Base-by-base conservation (phyloP, 2,888 invertebrate species). In the Mechanitis mazaeus region DNA sequence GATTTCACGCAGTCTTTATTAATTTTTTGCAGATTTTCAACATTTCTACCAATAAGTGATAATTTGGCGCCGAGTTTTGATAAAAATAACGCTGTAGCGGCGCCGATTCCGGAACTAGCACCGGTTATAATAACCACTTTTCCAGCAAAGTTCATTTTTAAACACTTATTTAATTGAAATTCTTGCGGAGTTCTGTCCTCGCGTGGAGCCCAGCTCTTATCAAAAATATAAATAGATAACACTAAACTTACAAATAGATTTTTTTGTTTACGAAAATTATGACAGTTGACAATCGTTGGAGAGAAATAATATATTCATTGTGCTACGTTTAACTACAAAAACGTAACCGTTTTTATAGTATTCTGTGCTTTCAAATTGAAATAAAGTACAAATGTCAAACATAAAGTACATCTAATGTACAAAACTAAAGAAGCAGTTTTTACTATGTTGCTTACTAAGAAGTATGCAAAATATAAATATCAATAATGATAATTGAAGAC, bases 81-180 rank as follows among this genome's bases (percentile, higher is more conserved):
- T 69, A 97, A 92, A 71, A 94, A 93, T 65, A 95, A 85, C 0
- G 96, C 96, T 7, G 96, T 95, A 6, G 94, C 95, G 53, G 94
- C 94, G 3, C 97, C 97, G 67, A 97, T 96, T 5, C 96, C 96
- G 28, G 95, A 95, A 80, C 95, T 96, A 0, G 96, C 95, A 57
- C 96, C 96, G 54, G 95, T 94, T 68, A 95, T 92, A 58, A 95
- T 84, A 11, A 94, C 92, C 4, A 95, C 94, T 92, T 95, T 95
- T 46, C 94, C 94, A 54, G 91, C 84, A 74, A 95, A 94, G 80
- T 91, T 87, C 92, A 91, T 90, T 46, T 66, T 80, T 59, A 55
- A 35, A 6, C 31, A 60, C 45, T 38, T 45, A 2, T 9, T n/a
- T 31, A 4, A 50, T 31, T 11, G 28, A 50, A 50, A 7, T 50